phyloP scores from a whole-genome alignment of 2,888 invertebrate species.

The Elegia similella region DNA sequence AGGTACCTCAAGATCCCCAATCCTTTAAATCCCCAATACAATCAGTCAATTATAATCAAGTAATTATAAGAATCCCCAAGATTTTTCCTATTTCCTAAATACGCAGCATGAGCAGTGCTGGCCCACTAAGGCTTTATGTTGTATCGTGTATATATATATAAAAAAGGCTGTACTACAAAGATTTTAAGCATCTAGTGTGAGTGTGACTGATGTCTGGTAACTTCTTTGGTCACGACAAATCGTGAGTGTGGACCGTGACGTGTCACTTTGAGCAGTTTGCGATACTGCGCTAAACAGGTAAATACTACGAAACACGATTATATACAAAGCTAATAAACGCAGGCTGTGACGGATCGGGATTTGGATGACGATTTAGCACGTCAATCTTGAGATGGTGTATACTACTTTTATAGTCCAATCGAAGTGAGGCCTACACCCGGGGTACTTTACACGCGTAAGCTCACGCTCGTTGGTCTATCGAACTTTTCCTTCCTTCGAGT shows the following conservation, averaged over 20 bases:
- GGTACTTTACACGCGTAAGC: too few species aligned
- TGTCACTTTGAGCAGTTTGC: slow-evolving; percentile 7
- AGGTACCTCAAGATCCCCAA: too few species aligned
- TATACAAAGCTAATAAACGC: not conserved
- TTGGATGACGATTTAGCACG: not conserved
- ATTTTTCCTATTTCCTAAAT: too few species aligned
- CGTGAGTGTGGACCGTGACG: slow-evolving; percentile 12
- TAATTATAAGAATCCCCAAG: too few species aligned
- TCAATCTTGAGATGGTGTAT: not conserved
- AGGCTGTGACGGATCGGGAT: not conserved
- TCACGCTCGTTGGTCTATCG: too few species aligned
- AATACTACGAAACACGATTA: not conserved
- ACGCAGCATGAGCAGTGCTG: too few species aligned
- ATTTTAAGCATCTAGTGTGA: not conserved
- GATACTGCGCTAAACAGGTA: slow-evolving; percentile 2
- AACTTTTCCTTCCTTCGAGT: too few species aligned
- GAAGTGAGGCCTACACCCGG: too few species aligned
- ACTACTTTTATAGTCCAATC: too few species aligned
- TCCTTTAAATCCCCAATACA: too few species aligned
- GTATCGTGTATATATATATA: not conserved
- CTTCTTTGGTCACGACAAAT: slow-evolving; percentile 10
- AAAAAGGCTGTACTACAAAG: not conserved
- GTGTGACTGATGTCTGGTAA: not conserved
- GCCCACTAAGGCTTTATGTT: too few species aligned
- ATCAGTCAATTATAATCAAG: too few species aligned